Evolutionary conservation across 2,888 invertebrate species (phyloP), one percentile per base, ranked within the genome.

Genomic region (Gisinianus flammeolus): DNA sequence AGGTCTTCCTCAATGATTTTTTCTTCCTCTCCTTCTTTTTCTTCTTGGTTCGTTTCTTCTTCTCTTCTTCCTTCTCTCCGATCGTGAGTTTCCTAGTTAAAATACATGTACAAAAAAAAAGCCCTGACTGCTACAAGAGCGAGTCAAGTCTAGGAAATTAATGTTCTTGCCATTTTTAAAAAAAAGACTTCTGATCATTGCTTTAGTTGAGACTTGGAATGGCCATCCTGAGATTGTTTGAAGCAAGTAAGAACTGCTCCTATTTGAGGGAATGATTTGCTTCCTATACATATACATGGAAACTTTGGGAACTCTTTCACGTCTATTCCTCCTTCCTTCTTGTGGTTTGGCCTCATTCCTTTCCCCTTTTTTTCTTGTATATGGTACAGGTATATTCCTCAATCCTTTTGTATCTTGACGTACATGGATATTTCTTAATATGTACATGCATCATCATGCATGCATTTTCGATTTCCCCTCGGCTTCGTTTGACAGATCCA

Each of bases 151-250:
- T 22, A 26, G 64, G 64, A 26, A 64, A 64, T 64, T 64, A 64
- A 64, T 64, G 64, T 28, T 64, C 64, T 54, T 54, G 16, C 54
- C 64, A 28, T 64, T 64, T 64, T 28, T n/a, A n/a, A n/a, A n/a
- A 28, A 64, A 24, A 64, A 64, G 64, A 28, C 64, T 68, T n/a
- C n/a, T 33, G 67, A 68, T 68, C 67, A 68, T 68, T 68, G 67
- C 67, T 30, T 30, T 68, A 68, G 5, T 68, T 31, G 6, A 30
- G 30, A 8, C 44, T 58, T 58, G 6, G 24, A 54, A 54, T n/a
- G 19, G n/a, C n/a, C 54, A 54, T 54, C 54, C 16, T 54, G 54
- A n/a, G 54, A 54, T 54, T 54, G 54, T 54, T 54, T 54, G 54
- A 54, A 54, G 54, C n/a, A 54, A n/a, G n/a, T n/a, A n/a, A n/a